Conservation (phyloP, 2,113 vertebrate species). For the Butorides virescens region DNA sequence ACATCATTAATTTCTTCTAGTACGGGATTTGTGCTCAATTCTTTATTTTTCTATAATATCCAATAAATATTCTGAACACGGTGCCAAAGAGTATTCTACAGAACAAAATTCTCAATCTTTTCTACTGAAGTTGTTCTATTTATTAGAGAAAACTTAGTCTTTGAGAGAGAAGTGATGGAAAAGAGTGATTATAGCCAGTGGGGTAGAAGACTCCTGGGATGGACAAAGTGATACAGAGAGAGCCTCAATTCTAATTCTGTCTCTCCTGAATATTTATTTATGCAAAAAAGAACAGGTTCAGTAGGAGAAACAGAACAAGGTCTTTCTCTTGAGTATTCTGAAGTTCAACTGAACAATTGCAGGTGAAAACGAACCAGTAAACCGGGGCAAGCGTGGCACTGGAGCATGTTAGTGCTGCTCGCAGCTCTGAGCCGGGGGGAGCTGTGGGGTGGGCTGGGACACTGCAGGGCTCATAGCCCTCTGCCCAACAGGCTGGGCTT, state of each 20-base stretch:
- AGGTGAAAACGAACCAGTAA: rapidly evolving
- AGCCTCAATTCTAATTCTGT: conserved; percentile 14
- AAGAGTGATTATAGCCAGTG: conserved; percentile 33
- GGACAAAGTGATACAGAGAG: conserved; percentile 4
- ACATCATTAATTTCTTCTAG: conserved; percentile 38
- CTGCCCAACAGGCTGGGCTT: neutral
- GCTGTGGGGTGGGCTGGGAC: neutral
- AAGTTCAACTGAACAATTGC: neutral
- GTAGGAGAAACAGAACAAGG: neutral
- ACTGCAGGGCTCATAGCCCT: neutral
- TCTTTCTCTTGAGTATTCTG: neutral
- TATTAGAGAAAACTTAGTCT: neutral
- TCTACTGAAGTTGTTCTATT: neutral
- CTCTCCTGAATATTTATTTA: conserved; percentile 61
- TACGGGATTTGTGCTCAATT: conserved; percentile 8
- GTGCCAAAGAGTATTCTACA: neutral
- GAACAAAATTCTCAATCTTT: neutral
- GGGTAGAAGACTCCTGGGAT: conserved; percentile 47
- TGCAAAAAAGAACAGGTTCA: conserved; percentile 26
- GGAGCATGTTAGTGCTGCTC: rapidly evolving
- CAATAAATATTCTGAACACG: conserved; percentile 18
- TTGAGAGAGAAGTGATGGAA: neutral
- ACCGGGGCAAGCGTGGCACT: rapidly evolving
- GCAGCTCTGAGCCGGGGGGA: neutral
- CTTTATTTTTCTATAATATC: neutral